phyloP scores from a whole-genome alignment of 2,113 vertebrate species.

The Phaethornis superciliosus region DNA sequence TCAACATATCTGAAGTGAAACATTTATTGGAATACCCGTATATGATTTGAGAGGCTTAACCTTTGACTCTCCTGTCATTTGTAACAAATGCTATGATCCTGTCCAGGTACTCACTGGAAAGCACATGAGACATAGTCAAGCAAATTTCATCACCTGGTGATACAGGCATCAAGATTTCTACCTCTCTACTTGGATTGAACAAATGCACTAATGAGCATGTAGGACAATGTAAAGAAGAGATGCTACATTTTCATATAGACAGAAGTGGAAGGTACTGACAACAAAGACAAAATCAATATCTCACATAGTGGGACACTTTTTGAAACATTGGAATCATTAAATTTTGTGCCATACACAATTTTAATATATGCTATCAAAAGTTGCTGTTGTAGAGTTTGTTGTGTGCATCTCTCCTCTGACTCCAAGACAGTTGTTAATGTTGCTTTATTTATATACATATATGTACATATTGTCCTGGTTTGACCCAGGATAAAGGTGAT shows the following conservation, averaged over 20 bases:
- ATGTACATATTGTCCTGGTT: too few relatives aligned
- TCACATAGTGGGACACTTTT: not conserved
- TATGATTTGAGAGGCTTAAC: not conserved
- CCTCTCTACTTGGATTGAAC: not conserved
- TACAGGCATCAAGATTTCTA: not conserved
- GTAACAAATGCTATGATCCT: not conserved
- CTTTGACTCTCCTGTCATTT: not conserved
- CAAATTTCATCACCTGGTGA: not conserved
- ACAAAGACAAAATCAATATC: not conserved
- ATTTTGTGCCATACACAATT: not conserved
- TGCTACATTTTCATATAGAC: not conserved
- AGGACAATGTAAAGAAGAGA: not conserved
- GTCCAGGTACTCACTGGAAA: not conserved
- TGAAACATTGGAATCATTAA: not conserved
- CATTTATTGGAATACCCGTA: not conserved
- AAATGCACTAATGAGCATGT: not conserved
- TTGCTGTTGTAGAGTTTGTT: not conserved
- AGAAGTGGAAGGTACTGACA: not conserved
- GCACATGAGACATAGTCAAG: not conserved
- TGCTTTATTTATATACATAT: not conserved
- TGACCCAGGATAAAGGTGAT: too few relatives aligned
- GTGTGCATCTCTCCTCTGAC: not conserved
- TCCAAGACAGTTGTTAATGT: not conserved
- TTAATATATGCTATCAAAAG: not conserved
- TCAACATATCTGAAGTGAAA: not conserved